Base-by-base conservation (phyloP, 2,113 vertebrate species). In the Alouatta palliata region DNA sequence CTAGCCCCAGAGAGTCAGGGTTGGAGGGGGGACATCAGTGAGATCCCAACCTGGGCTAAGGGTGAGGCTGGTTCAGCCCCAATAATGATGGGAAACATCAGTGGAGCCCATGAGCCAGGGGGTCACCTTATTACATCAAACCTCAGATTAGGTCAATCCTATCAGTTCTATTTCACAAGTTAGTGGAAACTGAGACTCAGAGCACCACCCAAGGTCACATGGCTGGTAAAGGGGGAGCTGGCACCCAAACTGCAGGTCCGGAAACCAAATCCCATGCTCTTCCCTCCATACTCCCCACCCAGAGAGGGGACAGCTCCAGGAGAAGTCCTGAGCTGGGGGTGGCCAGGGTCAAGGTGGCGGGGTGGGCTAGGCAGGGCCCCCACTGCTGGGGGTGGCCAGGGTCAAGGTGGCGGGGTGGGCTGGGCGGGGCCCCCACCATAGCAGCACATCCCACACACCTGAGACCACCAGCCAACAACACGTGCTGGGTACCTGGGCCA, bases 21-120 rank as follows among this genome's bases (percentile, higher is more conserved):
- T 3, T 6, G 64, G 2, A 16, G 0, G 0, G 3, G 6, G 32
- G 66, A 35, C 6, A n/a, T 17, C 14, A 66, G 64, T 8, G 66
- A 70, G 66, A 70, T 16, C 35, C 35, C 35, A 70, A 6, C 32
- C 66, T n/a, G 35, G 66, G 66, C 32, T n/a, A 19, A 70, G 35
- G 7, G 16, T 70, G 66, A 70, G 66, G 66, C 32, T 8, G 16
- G 66, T 70, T 70, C 35, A 70, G 66, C 32, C 35, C 66, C 66
- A 70, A 17, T 32, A n/a, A 70, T 8, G 16, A n/a, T n/a, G 66
- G 66, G 32, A 68, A 68, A 35, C 0, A 7, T 35, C 30, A n/a
- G 14, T 16, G 6, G 66, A 68, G 66, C 66, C 16, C 32, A 6
- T n/a, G 66, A 70, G 66, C 35, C 66, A 35, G 16, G 66, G 66